Percentiles rank a stretch among this genome's conserved stretches.
These are phyloP conservation scores for Campylorhamphus procurvoides DNA, from an alignment of 2,113 vertebrate species.

Conservation along the genomic window DNA sequence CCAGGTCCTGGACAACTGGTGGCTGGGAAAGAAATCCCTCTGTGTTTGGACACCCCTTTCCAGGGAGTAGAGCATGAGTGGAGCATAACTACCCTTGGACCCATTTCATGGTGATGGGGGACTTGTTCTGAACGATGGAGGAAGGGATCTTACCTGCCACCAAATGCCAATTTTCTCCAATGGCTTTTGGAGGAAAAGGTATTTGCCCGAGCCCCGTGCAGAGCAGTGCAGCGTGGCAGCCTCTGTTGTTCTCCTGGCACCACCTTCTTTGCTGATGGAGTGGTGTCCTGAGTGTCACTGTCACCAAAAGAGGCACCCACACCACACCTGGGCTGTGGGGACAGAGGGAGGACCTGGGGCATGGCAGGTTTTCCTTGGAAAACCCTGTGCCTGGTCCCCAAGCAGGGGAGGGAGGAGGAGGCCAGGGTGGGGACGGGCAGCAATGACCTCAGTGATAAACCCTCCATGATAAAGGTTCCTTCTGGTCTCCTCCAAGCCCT, in stretches of 20 bases:
- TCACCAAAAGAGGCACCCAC: neutral
- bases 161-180: neutral
- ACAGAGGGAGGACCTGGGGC: fast-evolving
- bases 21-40: neutral
- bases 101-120: fast-evolving
- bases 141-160: neutral
- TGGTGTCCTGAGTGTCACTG: fast-evolving
- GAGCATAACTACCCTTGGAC: neutral
- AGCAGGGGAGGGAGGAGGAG: neutral
- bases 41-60: neutral
- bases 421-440: neutral
- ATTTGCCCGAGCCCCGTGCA: fast-evolving
- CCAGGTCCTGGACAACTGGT: fast-evolving
- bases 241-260: fast-evolving
- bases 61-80: neutral
- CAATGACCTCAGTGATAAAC: conserved; percentile 27
- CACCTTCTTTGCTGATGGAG: fast-evolving
- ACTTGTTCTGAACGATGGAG: neutral
- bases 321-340: neutral
- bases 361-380: fast-evolving
- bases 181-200: neutral
- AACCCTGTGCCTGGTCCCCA: neutral
- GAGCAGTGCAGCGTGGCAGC: neutral
- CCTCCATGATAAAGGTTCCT: neutral
- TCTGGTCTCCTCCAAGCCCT: neutral